Percentiles rank a stretch among this genome's conserved stretches.
These are phyloP conservation scores for Epizoanthus stellaris DNA, from an alignment of 92 coral and sea anemone genomes.

Conservation along the genomic window DNA sequence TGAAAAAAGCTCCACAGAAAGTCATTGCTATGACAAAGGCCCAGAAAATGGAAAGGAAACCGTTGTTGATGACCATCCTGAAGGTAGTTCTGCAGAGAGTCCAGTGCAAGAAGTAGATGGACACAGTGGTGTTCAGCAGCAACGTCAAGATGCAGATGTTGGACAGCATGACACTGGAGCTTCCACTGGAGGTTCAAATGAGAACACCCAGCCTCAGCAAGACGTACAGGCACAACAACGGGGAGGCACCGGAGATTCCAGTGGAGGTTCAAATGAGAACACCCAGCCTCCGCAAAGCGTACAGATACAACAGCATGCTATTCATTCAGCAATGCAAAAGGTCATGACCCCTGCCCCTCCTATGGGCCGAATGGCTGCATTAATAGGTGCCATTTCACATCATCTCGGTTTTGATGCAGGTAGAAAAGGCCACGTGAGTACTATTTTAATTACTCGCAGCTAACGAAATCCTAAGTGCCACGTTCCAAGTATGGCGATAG, in stretches of 20 bases:
- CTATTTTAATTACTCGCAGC: neutral
- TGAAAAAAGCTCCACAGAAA: neutral
- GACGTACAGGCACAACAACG: neutral
- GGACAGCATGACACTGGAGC: neutral
- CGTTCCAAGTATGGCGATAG: neutral
- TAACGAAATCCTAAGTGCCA: neutral
- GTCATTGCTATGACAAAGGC: neutral
- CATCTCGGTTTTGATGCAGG: neutral
- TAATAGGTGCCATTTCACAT: neutral
- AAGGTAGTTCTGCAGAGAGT: neutral
- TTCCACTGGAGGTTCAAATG: neutral
- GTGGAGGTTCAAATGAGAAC: neutral
- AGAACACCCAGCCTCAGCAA: neutral
- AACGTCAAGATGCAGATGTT: neutral
- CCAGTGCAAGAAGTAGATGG: too few species aligned
- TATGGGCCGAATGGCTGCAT: conserved; percentile 4
- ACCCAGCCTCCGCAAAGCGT: too few species aligned
- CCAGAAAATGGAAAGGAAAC: neutral
- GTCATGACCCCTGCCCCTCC: conserved; percentile 9
- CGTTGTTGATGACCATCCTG: neutral
- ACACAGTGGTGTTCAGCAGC: neutral
- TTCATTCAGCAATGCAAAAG: neutral
- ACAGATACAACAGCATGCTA: too few species aligned
- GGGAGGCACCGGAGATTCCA: too few species aligned
- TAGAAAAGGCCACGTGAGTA: neutral